Percentiles rank a stretch among this genome's conserved stretches.
These are phyloP conservation scores for Drosophila kohkoa DNA, from an alignment of 1,140 invertebrate species.

Conservation along the genomic window DNA sequence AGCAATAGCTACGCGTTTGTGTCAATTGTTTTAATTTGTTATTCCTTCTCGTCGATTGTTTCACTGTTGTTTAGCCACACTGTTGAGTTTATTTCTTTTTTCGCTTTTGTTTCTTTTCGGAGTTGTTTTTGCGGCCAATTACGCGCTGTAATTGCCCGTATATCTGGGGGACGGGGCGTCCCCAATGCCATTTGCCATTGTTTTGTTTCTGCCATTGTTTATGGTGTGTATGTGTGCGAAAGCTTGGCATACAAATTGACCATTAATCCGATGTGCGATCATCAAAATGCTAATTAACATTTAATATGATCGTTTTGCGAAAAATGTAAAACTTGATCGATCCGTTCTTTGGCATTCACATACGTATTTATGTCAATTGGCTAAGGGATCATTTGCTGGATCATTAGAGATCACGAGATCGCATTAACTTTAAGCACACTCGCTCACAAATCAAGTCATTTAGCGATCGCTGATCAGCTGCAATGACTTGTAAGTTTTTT, in stretches of 20 bases:
- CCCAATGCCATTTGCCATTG: constrained; percentile 39
- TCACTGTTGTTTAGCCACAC: constrained; percentile 26
- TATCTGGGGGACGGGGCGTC: constrained; percentile 16
- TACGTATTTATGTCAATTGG: constrained; percentile 40
- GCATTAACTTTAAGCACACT: not conserved
- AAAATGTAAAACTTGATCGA: constrained; percentile 12
- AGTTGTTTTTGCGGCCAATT: constrained; percentile 60
- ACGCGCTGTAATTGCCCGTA: constrained; percentile 66
- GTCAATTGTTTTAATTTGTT: constrained; percentile 72
- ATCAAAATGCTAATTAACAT: constrained; percentile 74
- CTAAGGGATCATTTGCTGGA: not conserved
- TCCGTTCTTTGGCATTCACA: constrained; percentile 15
- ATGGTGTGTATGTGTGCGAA: constrained; percentile 25
- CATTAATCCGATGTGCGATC: constrained; percentile 67
- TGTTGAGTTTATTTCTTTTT: constrained; percentile 1
- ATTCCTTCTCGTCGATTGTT: constrained; percentile 29
- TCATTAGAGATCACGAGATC: not conserved
- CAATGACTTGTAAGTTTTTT: constrained; percentile 4
- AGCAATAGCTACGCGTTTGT: constrained; percentile 37
- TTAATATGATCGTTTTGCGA: constrained; percentile 64
- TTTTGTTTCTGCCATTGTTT: constrained; percentile 54
- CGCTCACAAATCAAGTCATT: constrained; percentile 9
- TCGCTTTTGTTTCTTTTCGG: not conserved
- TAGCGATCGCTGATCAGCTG: not conserved
- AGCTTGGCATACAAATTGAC: constrained; percentile 66